Base-by-base conservation (phyloP, 2,888 invertebrate species). In the Tachina lurida region DNA sequence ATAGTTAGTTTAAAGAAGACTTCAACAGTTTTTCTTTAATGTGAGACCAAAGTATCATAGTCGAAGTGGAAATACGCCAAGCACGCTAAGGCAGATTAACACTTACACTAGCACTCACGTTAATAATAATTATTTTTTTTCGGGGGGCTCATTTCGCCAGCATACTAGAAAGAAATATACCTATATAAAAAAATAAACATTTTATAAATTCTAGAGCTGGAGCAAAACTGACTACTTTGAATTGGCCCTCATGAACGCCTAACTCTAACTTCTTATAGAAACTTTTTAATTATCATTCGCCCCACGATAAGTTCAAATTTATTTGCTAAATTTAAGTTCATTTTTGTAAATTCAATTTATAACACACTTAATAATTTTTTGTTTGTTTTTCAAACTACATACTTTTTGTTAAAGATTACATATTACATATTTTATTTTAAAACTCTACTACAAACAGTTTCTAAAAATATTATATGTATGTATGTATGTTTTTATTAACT, bases 401-500 rank as follows among this genome's bases (percentile, higher is more conserved):
- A 22, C 45, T 58, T 41, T 65, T 63, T 39, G 2, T 9, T 54
- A 52, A 31, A 31, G 5, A 31, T 31, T 56, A 41, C 45, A 58
- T 47, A 22, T 68, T 68, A 70, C 52, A 60, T 19, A 15, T 49
- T 70, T 41, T 13, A 13, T 65, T 73, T 77, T 58, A 56, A 70
- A 77, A 74, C 71, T 75, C 73, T 80, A 83, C 86, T 71, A 86
- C 86, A 83, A 86, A 86, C 79, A 68, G 60, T 83, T 76, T 83
- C 86, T 86, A 86, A 86, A 86, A 86, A 86, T 83, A 83, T 80
- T 19, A 65, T 54, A 15, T 31, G 31, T 31, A 3, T 49, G 2
- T 54, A 15, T 31, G 31, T 31, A 3, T 49, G 2, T 49, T 10
- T 49, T 47, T 3, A 15, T 47, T 73, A 77, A 67, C 60, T 65